Evolutionary conservation across 2,113 vertebrate species (phyloP).

Genomic region (Perca fluviatilis): DNA sequence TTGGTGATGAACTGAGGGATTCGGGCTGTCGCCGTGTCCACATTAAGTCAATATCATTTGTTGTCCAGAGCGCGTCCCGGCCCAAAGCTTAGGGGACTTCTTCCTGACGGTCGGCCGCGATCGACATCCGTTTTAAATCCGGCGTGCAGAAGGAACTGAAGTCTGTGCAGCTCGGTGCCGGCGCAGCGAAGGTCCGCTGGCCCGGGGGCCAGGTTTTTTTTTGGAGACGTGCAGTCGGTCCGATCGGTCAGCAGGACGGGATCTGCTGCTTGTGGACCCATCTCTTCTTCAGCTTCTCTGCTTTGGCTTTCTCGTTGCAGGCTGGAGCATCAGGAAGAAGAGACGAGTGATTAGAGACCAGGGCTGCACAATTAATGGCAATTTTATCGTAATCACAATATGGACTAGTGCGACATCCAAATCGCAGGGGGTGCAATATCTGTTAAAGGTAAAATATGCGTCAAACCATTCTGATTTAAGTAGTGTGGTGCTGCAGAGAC

Average conservation of each 20-base stretch:
- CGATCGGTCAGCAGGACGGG: constrained; percentile 36
- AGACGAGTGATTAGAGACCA: neutral
- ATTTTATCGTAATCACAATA: too few species aligned
- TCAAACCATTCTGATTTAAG: too few species aligned
- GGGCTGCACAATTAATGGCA: too few species aligned
- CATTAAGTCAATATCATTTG: neutral
- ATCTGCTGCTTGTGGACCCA: constrained; percentile 86
- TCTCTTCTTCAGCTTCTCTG: constrained; percentile 85
- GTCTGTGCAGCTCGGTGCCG: too few species aligned
- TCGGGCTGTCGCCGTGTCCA: neutral
- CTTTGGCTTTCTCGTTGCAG: constrained; percentile 84
- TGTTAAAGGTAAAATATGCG: too few species aligned
- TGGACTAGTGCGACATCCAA: too few species aligned
- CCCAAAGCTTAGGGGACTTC: neutral
- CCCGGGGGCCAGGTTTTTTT: neutral
- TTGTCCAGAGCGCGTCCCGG: neutral
- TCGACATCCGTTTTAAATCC: neutral
- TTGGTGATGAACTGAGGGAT: neutral
- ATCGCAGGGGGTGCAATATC: too few species aligned
- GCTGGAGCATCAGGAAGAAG: constrained; percentile 75
- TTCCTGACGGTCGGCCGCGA: neutral
- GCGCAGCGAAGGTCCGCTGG: neutral
- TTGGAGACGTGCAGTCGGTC: too few species aligned
- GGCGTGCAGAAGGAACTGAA: neutral
- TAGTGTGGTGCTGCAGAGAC: too few species aligned